Evolutionary conservation across 1,140 invertebrate species (phyloP).

Genomic region (Zophobas atratus): DNA sequence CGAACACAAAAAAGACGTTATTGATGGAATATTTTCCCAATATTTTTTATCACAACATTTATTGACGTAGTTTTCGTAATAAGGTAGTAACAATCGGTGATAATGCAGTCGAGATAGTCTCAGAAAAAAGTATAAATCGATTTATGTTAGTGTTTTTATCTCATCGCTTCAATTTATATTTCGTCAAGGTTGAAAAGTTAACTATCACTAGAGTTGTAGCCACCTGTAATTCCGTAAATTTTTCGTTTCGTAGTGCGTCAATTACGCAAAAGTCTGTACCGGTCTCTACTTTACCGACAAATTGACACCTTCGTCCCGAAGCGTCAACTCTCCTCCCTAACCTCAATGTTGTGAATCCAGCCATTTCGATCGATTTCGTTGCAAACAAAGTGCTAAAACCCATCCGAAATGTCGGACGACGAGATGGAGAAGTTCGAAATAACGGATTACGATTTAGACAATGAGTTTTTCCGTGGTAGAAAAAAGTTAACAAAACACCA

Average conservation of each 20-base stretch:
- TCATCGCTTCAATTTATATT: no score
- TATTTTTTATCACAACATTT: no score
- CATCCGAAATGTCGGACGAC: constrained; percentile 81
- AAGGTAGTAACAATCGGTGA: no score
- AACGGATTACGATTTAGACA: constrained; percentile 93
- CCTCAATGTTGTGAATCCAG: constrained; percentile 2
- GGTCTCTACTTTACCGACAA: background rate
- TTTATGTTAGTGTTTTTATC: no score
- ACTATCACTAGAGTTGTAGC: no score
- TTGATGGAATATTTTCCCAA: background rate
- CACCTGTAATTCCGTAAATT: no score
- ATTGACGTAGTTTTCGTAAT: no score
- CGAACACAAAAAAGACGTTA: background rate
- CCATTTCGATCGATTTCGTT: constrained; percentile 3
- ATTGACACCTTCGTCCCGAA: background rate
- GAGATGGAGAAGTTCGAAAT: constrained; percentile 95
- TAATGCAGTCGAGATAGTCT: no score
- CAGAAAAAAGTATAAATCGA: no score
- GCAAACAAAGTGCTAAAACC: constrained; percentile 9
- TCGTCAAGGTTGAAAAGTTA: no score
- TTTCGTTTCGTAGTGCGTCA: no score
- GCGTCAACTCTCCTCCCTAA: background rate
- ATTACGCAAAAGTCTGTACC: no score
- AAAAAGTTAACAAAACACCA: constrained; percentile 87
- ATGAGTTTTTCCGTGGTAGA: constrained; percentile 88